Evolutionary conservation across 2,888 invertebrate genomes (phyloP).

Genomic region (Odontocolon sp.): DNA sequence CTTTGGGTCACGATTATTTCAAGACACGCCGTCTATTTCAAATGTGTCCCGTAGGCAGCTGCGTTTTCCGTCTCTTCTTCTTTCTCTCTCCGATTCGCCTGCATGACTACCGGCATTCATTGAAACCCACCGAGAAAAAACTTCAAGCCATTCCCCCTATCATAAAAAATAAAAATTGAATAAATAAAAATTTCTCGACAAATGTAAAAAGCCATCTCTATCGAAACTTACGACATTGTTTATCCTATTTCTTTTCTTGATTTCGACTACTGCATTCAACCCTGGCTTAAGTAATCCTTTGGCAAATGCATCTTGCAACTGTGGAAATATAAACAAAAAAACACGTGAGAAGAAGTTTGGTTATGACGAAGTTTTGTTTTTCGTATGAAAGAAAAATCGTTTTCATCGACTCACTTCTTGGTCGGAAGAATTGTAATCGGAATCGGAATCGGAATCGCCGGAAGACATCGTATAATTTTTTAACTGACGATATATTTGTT

Average conservation of each 20-base stretch:
- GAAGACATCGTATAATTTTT: constrained; percentile 51
- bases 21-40: constrained; percentile 80
- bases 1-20: constrained; percentile 81
- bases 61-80: constrained; percentile 75
- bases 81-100: constrained; percentile 56
- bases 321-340: constrained; percentile 47
- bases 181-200: constrained; percentile 3
- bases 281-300: constrained; percentile 93
- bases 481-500: no score
- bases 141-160: no score
- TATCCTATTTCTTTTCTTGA: constrained; percentile 83
- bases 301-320: constrained; percentile 95
- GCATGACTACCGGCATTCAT: no score
- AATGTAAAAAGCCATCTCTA: no score
- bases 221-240: constrained; percentile 90
- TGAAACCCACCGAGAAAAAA: no score
- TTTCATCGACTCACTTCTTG: constrained; percentile 82
- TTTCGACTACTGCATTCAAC: constrained; percentile 86
- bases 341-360: constrained; percentile 70
- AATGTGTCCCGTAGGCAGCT: constrained; percentile 76
- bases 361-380: not conserved
- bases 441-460: constrained; percentile 81
- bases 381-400: not conserved
- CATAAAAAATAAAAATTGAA: no score
- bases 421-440: constrained; percentile 83